Base-by-base conservation (phyloP, 2,888 invertebrate genomes). In the Calliopum simillimum region DNA sequence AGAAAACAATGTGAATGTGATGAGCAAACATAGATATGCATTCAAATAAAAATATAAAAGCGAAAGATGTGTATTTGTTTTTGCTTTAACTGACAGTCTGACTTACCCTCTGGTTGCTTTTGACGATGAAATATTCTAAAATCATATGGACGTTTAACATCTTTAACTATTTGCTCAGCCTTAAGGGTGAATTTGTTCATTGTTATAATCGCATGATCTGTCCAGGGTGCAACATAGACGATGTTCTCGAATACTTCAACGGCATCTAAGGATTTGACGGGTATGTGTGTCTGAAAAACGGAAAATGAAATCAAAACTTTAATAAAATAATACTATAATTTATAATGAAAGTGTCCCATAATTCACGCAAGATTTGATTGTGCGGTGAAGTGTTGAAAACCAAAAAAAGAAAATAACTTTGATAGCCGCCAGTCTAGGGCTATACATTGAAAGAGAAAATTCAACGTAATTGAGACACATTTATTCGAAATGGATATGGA, bases 61-160 rank as follows among this genome's bases (percentile, higher is more conserved):
- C n/a, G 13, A 19, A 8, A 14, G 11, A 6, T 58, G 33, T 14
- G 25, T 5, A 59, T 19, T 41, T n/a, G 2, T 8, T 58, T 13
- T 19, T 16, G 41, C 41, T 56, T 25, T 25, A 56, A 56, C 4
- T 23, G n/a, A 62, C 41, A 56, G 19, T 25, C 23, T 44, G 23
- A 74, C 73, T 76, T 85, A 91, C 91, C 89, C 80, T 90, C 88
- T 13, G 95, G 95, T 85, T 96, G 95, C 69, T 91, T 87, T 83
- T 92, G 93, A 69, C 92, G 88, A 87, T 95, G 95, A 85, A 91
- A 94, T 61, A 93, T 89, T 75, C 92, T 89, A 76, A 92, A 89
- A 78, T 90, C 89, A 79, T 89, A 88, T 14, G 92, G 92, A 47
- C 90, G 87, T 69, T 88, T 89, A 68, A 89, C 87, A 81, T 90